A percentile compares a stretch with the other conserved stretches of the same genome.
These are phyloP conservation scores for Cephus cinctus DNA, from an alignment of 1,140 invertebrate genomes.

Conservation along the genomic window DNA sequence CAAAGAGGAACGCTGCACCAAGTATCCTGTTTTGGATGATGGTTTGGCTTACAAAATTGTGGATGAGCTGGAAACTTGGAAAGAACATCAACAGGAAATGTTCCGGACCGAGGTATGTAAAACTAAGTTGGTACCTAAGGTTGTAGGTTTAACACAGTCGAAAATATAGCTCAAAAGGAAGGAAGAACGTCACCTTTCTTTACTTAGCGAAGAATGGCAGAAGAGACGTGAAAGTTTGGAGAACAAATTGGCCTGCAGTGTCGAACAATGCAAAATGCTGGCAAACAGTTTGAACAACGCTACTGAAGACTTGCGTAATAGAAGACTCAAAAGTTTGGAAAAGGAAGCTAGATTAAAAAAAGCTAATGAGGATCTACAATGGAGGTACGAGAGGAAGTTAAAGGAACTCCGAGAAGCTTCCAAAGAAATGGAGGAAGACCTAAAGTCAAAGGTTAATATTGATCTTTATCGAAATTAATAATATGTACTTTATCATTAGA, in stretches of 20 bases:
- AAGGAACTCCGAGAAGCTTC: conserved; percentile 41
- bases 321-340: conserved; percentile 46
- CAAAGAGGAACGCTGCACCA: too few relatives aligned
- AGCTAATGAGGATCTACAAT: conserved; percentile 47
- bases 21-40: conserved; percentile 53
- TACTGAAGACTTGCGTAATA: conserved; percentile 43
- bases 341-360: conserved; percentile 46
- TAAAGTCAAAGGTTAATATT: conserved; percentile 43
- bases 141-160: background rate
- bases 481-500: conserved; percentile 9
- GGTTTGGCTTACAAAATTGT: conserved; percentile 55
- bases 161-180: conserved; percentile 42
- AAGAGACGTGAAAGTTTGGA: conserved; percentile 46
- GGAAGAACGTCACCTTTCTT: conserved; percentile 47
- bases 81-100: conserved; percentile 53
- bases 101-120: conserved; percentile 48
- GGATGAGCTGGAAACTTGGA: conserved; percentile 58
- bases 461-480: background rate
- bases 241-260: conserved; percentile 39
- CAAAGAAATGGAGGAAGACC: conserved; percentile 45
- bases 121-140: too few relatives aligned
- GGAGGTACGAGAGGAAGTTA: conserved; percentile 46
- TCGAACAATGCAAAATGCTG: conserved; percentile 49
- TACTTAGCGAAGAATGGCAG: conserved; percentile 50
- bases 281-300: conserved; percentile 46